Evolutionary conservation across 2,888 invertebrate genomes (phyloP).

Genomic region (Andrena bucephala): DNA sequence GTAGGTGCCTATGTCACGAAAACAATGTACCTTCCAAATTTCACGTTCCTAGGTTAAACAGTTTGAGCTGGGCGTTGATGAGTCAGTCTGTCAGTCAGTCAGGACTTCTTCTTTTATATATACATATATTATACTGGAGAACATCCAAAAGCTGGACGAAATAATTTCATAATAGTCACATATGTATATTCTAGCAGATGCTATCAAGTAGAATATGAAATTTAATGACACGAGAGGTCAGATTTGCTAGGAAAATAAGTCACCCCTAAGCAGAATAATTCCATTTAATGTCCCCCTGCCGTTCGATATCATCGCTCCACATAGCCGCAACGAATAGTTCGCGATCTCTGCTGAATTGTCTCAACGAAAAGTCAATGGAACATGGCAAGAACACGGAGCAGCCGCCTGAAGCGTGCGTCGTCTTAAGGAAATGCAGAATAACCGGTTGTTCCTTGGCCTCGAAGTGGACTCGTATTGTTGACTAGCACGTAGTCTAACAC

Average conservation of each 20-base stretch:
- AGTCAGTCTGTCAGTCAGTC: too few species aligned
- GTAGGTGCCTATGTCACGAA: too few species aligned
- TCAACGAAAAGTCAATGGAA: conserved; percentile 54
- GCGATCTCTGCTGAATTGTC: conserved; percentile 34
- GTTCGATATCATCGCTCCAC: too few species aligned
- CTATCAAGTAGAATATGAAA: too few species aligned
- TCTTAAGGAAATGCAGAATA: conserved; percentile 79
- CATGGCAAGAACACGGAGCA: conserved; percentile 62
- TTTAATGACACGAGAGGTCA: neutral
- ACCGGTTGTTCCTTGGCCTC: conserved; percentile 83
- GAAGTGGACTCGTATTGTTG: conserved; percentile 70
- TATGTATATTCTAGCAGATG: too few species aligned
- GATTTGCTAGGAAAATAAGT: neutral
- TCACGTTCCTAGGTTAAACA: too few species aligned
- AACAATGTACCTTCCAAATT: too few species aligned
- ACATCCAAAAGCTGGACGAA: neutral
- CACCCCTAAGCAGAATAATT: neutral
- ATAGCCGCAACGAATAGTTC: neutral
- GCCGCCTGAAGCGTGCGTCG: conserved; percentile 70
- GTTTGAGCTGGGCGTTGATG: too few species aligned
- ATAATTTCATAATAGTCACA: too few species aligned
- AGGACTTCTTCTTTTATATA: too few species aligned
- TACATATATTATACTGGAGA: too few species aligned
- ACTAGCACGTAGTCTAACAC: conserved; percentile 37
- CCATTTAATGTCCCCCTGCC: neutral